Evolutionary conservation across 2,797 vertebrate genomes (phyloP).

Genomic region (Astyanax mexicanus): DNA sequence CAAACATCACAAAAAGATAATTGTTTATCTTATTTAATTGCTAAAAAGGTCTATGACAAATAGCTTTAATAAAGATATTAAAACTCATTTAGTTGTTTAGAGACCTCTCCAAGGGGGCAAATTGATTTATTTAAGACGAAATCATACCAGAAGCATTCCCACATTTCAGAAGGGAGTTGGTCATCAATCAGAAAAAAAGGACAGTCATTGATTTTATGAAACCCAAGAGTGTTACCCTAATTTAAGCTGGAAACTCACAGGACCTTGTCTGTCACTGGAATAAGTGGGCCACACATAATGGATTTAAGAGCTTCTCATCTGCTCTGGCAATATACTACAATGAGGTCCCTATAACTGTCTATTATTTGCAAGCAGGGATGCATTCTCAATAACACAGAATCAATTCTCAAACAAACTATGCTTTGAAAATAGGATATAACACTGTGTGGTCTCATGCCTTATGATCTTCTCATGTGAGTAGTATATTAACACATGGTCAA

Average conservation of each 20-base stretch:
- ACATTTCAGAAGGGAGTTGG: slow-evolving; percentile 18
- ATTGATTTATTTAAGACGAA: slow-evolving; percentile 36
- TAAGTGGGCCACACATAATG: slow-evolving; percentile 40
- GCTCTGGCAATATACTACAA: slow-evolving; percentile 21
- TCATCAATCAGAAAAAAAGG: slow-evolving; percentile 43
- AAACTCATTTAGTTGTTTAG: slow-evolving; percentile 6
- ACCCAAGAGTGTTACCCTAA: slow-evolving; percentile 37
- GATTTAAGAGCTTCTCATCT: slow-evolving; percentile 41
- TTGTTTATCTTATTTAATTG: slow-evolving; percentile 13
- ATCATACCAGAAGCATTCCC: slow-evolving; percentile 23
- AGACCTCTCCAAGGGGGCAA: background rate
- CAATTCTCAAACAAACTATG: background rate
- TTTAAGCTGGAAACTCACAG: slow-evolving; percentile 35
- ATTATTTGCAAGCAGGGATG: slow-evolving; percentile 21
- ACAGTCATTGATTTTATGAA: slow-evolving; percentile 48
- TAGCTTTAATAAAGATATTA: slow-evolving; percentile 47
- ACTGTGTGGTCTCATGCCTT: background rate
- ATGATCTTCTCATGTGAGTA: background rate
- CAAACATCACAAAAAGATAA: background rate
- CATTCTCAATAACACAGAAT: slow-evolving; percentile 15
- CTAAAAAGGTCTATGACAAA: slow-evolving; percentile 33
- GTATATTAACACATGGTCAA: background rate
- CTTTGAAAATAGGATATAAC: slow-evolving; percentile 12
- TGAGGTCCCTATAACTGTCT: slow-evolving; percentile 5
- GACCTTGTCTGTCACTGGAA: slow-evolving; percentile 40